phyloP scores from a whole-genome alignment of 2,888 invertebrate species.

The Macrosoma leucophasiata region DNA sequence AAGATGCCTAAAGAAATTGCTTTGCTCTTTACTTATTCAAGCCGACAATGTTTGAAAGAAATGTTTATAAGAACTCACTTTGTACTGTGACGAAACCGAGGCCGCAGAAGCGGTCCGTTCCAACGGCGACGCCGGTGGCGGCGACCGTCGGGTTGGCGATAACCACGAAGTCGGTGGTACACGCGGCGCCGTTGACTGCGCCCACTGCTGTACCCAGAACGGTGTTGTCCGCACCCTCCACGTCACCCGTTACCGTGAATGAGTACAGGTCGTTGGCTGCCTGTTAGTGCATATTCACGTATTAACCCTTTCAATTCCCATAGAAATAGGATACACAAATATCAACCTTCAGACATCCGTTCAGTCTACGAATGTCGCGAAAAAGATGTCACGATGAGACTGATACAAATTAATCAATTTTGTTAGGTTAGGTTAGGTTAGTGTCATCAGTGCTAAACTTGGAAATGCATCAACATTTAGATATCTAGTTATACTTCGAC shows the following conservation, averaged over 20 bases:
- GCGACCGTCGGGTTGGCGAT: constrained; percentile 79
- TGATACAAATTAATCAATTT: too few species aligned
- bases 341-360: too few species aligned
- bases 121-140: constrained; percentile 52
- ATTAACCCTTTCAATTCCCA: too few species aligned
- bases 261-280: constrained; percentile 70
- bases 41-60: not conserved
- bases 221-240: constrained; percentile 77
- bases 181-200: constrained; percentile 75
- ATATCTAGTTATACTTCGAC: too few species aligned
- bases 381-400: too few species aligned
- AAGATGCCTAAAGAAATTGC: too few species aligned
- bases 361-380: too few species aligned
- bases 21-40: too few species aligned
- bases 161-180: constrained; percentile 83
- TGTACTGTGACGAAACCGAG: constrained; percentile 80
- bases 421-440: too few species aligned
- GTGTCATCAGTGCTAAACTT: too few species aligned
- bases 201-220: constrained; percentile 75
- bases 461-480: too few species aligned
- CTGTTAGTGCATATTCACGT: too few species aligned
- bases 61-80: constrained; percentile 56
- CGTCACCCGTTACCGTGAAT: constrained; percentile 83
- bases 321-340: constrained; percentile 4
- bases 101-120: constrained; percentile 85